Base-by-base conservation (phyloP, 2,888 invertebrate genomes). In the Aporophyla lueneburgensis region DNA sequence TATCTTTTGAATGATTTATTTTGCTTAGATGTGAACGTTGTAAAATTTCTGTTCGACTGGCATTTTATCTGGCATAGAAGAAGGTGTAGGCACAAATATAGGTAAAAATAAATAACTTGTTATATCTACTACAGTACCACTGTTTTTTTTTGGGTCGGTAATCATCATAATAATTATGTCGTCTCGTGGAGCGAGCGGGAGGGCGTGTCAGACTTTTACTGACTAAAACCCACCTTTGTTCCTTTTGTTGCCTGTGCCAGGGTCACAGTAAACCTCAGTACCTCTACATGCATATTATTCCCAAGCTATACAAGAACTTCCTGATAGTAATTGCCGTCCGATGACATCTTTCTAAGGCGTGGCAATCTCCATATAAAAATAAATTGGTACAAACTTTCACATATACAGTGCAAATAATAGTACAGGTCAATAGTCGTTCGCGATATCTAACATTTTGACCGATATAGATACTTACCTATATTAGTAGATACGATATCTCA, bases 361-460 rank as follows among this genome's bases (percentile, higher is more conserved):
- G 46, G 14, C 19, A 10, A 16, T 21, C 16, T 24, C 51, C 43
- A 16, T 27, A 79, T 79, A 74, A 33, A 21, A 43, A 43, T 19
- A 54, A 14, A 6, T 49, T 54, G 27, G 10, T 16, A 71, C 21
- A 14, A 40, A 78, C 27, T 54, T 65, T 78, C 65, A 61, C 65
- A 73, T 2, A 62, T 33, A 33, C 33, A 62, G 27, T 14, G 21
- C 6, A 19, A n/a, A 53, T 21, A 43, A 12, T 46, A 12, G 74
- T 68, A 81, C 79, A 74, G 67, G 83, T 71, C 71, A 68, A 53
- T 54, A n/a, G 16, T 21, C 43, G 27, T 68, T 67, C 43, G 24
- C 5, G 53, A 61, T 80, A 62, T 40, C 12, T 16, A 7, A 16
- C 5, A 63, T 78, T 71, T 56, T 24, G 49, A 49, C 46, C 54